Base-by-base conservation (phyloP, 1,140 invertebrate genomes). In the Drosophila micromelanica region DNA sequence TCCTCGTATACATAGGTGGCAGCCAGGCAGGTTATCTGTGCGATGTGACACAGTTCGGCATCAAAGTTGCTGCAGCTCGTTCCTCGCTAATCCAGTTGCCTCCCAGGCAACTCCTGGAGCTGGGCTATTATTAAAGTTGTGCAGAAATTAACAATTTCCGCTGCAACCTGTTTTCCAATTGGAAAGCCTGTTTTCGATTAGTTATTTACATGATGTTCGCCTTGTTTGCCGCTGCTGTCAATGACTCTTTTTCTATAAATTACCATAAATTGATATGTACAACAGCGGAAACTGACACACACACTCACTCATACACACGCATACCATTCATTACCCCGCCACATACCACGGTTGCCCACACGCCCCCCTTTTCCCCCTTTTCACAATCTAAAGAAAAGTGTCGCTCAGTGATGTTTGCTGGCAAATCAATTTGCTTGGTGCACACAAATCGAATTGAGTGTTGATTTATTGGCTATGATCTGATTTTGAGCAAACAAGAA, bases 381-480 rank as follows among this genome's bases (percentile, higher is more conserved):
- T 15, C 2, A 5, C 15, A 17, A 9, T 38, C 52, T 17, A 42
- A 49, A 40, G 37, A 68, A 68, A 67, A 59, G 45, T 60, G 55
- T 60, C 32, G 38, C 60, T 55, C 35, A 15, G 5, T 48, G 49
- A 55, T 70, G 67, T 62, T 61, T 69, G 64, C 64, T 43, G 61
- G 49, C 60, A 71, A 71, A 71, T 71, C 61, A 56, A 71, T 71
- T 71, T 71, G 68, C 60, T 61, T 46, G 64, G 56, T 54, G 48
- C 43, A 55, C 20, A 68, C 48, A 76, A 85, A 82, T 84, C 80
- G 76, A 85, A 84, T 84, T 77, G 80, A 80, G 81, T 85, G 78
- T 85, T 85, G 81, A 85, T 85, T 85, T 85, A 87, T 85, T 86
- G 81, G 70, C 81, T 78, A 87, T 85, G 81, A 85, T 85, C 81